Conservation (phyloP, 2,797 vertebrate genomes). For the Microctenopoma stevenorrisi region DNA sequence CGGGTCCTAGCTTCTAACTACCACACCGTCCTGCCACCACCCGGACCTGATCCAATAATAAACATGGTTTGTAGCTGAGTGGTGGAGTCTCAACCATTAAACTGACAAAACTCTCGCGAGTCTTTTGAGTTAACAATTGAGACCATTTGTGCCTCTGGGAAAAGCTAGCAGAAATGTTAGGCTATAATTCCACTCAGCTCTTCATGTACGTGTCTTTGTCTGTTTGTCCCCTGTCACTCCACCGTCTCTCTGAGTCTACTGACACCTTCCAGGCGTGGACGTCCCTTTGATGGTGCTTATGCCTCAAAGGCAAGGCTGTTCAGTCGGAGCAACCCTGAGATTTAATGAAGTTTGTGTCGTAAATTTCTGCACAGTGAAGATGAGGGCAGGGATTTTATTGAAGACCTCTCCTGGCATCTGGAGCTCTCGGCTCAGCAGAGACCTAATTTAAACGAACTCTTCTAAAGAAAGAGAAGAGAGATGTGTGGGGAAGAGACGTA, state of each 20-base stretch:
- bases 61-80: neutral
- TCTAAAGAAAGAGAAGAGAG: conserved; percentile 15
- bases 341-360: conserved; percentile 57
- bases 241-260: conserved; percentile 12
- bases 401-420: conserved; percentile 43
- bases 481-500: conserved; percentile 7
- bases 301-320: conserved; percentile 70
- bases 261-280: conserved; percentile 38
- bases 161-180: neutral
- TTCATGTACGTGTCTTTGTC: neutral
- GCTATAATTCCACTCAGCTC: neutral
- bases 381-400: conserved; percentile 54
- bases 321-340: conserved; percentile 54
- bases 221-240: neutral
- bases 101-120: neutral
- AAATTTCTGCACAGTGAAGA: conserved; percentile 57
- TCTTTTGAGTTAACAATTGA: neutral
- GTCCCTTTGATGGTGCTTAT: conserved; percentile 48
- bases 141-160: neutral
- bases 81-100: neutral
- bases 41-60: no score
- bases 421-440: conserved; percentile 45
- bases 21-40: no score
- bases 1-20: no score
- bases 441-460: conserved; percentile 52